Percentiles rank a stretch among this genome's conserved stretches.
Evolutionary conservation across 2,113 vertebrate species (phyloP).

Genomic region (Hassar affinis): DNA sequence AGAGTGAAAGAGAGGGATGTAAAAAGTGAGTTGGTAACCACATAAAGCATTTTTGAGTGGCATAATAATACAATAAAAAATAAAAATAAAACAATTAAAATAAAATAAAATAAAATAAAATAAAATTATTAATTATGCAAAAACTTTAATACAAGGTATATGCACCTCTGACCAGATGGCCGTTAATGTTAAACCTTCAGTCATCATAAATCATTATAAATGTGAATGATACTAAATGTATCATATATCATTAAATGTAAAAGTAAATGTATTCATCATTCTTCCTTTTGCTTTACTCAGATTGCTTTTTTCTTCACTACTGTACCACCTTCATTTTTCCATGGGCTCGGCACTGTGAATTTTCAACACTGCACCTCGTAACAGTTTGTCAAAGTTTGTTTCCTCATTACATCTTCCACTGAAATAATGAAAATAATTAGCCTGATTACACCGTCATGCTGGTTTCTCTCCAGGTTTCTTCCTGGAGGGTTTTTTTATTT

Average conservation of each 20-base stretch:
- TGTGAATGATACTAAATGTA: not conserved
- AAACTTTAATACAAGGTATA: not conserved
- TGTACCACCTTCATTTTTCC: not conserved
- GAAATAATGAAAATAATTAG: constrained; percentile 1
- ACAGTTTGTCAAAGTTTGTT: constrained; percentile 1
- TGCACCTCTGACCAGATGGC: not conserved
- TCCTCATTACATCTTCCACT: not conserved
- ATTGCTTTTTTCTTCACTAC: not conserved
- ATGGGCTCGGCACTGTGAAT: not conserved
- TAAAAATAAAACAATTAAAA: no score
- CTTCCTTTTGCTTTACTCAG: not conserved
- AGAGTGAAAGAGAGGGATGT: not conserved
- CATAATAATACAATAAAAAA: not conserved
- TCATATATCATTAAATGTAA: no score
- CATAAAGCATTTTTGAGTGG: not conserved
- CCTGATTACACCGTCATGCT: constrained; percentile 6
- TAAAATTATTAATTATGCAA: not conserved
- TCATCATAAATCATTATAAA: not conserved
- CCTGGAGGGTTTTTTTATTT: not conserved
- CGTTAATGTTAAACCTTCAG: not conserved
- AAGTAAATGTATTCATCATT: not conserved
- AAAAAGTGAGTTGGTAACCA: not conserved
- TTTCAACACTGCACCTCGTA: not conserved
- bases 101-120: no score
- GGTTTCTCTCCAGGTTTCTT: not conserved